Evolutionary conservation across 2,797 vertebrate species (phyloP), one percentile per base, ranked within the genome.

Genomic region (Macropodus opercularis): DNA sequence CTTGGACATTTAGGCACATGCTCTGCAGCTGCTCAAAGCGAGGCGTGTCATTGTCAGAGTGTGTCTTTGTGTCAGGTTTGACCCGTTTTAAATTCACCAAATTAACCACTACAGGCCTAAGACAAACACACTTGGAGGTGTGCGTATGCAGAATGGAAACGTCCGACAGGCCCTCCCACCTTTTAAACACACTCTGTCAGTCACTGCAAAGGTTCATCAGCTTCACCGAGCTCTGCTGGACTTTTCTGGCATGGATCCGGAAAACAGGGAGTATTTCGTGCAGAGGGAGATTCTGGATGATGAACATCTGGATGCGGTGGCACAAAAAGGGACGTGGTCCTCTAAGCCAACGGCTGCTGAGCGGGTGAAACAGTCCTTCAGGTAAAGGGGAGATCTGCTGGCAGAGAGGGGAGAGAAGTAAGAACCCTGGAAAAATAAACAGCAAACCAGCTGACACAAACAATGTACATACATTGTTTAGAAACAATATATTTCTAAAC

Each of bases 271-370:
- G 6, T 91, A 93, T 60, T 69, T 0, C 0, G 84, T 94, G 42
- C 80, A 86, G 9, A 86, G 92, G 49, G 63, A 79, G 0, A 77
- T 92, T 47, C 69, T 98, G 63, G 91, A 91, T 39, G 93, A 95
- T 81, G 69, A 86, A 2, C 71, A 86, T 5, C 87, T 97, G 72
- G 93, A 96, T 50, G 83, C 90, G 44, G 74, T 95, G 67, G 95
- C 91, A 0, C 88, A 79, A 21, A 87, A 90, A 75, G 85, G 81
- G 71, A 85, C 60, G 0, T 70, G 79, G 72, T 49, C 71, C 36
- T 44, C 48, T 5, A 69, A 74, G 58, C 81, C 79, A 12, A 61
- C 78, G 3, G 14, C 85, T 40, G 59, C 27, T 2, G 66, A 91
- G 9, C 77, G 27, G 9, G 5, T 87, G 42, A 83, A 77, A 44